These are phyloP conservation scores for Drosophila eugracilis DNA, from an alignment of 1,140 invertebrate species.

Conservation along the genomic window DNA sequence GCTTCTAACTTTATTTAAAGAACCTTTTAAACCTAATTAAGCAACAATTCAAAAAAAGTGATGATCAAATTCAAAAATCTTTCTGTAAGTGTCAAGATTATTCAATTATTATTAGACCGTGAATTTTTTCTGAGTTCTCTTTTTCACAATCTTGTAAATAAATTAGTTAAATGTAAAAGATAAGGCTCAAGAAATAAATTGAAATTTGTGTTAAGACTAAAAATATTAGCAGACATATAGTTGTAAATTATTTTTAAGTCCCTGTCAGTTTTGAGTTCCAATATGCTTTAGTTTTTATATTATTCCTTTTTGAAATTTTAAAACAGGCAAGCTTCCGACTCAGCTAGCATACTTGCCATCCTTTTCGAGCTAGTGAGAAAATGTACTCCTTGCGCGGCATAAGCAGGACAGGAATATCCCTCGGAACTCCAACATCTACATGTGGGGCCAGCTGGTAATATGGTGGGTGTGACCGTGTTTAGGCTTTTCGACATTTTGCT, in stretches of 20 bases:
- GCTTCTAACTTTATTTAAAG: no score
- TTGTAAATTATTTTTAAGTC: slow-evolving; percentile 1
- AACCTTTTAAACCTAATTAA: no score
- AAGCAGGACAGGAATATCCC: slow-evolving; percentile 52
- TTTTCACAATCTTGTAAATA: no score
- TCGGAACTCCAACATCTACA: slow-evolving; percentile 4
- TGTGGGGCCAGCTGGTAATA: slow-evolving; percentile 11
- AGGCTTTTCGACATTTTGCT: slow-evolving; percentile 55
- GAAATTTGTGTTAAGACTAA: not conserved
- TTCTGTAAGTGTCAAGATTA: no score
- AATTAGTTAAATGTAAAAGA: no score
- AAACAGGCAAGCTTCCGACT: slow-evolving; percentile 7
- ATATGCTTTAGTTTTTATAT: slow-evolving; percentile 7
- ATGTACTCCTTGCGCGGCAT: slow-evolving; percentile 6
- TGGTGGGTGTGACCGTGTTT: slow-evolving; percentile 49
- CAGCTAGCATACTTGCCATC: slow-evolving; percentile 19
- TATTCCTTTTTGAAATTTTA: slow-evolving; percentile 9
- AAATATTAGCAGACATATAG: not conserved
- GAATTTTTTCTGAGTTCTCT: no score
- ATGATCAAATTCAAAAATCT: no score
- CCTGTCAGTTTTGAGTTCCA: no score
- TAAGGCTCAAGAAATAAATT: no score
- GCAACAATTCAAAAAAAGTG: no score
- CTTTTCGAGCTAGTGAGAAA: slow-evolving; percentile 12
- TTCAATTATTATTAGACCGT: no score